phyloP scores from a whole-genome alignment of 2,888 invertebrate species.

The Rhopalosiphum nymphaeae region DNA sequence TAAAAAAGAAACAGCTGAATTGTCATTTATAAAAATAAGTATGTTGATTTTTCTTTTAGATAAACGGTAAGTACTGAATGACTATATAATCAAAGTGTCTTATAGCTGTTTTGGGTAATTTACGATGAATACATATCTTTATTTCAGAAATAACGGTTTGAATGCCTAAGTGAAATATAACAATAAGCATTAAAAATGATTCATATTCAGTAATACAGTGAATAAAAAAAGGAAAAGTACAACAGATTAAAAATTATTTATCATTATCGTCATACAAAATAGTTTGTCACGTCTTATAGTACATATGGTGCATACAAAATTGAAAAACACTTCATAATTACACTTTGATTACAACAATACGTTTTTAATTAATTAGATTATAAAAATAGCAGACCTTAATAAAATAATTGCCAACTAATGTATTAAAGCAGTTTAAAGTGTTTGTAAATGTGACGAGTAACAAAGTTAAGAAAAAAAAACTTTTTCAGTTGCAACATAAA shows the following conservation, averaged over 20 bases:
- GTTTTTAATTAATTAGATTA: not conserved
- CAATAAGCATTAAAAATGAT: not conserved
- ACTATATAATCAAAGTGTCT: not conserved
- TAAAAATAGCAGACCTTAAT: not conserved
- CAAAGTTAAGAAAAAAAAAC: slow-evolving; percentile 6
- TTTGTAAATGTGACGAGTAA: not conserved
- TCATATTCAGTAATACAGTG: not conserved
- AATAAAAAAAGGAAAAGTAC: not conserved
- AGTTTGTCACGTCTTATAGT: not conserved
- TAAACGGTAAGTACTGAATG: not conserved
- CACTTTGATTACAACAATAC: not conserved
- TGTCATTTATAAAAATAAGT: not conserved
- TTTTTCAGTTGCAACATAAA: slow-evolving; percentile 4
- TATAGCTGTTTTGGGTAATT: not conserved
- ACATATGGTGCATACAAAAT: not conserved
- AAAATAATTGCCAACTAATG: slow-evolving; percentile 32
- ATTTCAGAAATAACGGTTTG: not conserved
- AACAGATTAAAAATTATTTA: not conserved
- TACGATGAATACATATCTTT: not conserved
- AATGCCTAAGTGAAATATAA: not conserved
- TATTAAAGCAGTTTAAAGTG: not conserved
- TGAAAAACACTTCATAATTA: not conserved
- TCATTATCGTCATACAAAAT: not conserved
- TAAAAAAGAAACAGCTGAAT: not conserved
- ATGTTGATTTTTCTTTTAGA: not conserved